Percentiles rank a stretch among this genome's conserved stretches.
Conservation (phyloP, 2,797 vertebrate species). For the Rhodeus uyekii region DNA sequence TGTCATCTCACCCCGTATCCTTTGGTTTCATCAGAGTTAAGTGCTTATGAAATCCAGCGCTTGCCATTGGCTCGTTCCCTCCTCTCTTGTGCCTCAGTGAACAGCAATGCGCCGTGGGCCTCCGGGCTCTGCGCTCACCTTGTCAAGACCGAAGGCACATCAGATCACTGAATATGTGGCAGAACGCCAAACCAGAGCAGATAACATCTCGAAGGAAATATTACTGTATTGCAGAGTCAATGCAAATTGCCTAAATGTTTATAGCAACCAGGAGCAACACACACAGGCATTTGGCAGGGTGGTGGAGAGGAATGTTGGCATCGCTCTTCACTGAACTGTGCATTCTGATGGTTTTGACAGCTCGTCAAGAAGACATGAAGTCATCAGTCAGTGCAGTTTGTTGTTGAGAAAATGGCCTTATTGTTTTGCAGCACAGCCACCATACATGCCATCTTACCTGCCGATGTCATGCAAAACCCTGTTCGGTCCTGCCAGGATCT, state of each 20-base stretch:
- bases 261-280: conserved; percentile 97
- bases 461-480: background rate
- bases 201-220: conserved; percentile 95
- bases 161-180: conserved; percentile 73
- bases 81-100: conserved; percentile 69
- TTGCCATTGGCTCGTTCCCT: conserved; percentile 68
- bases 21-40: conserved; percentile 78
- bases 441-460: background rate
- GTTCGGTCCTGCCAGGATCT: background rate
- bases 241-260: conserved; percentile 89
- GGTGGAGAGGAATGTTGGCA: conserved; percentile 64
- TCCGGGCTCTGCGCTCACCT: conserved; percentile 67
- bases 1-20: conserved; percentile 66
- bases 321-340: conserved; percentile 65
- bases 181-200: conserved; percentile 76
- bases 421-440: conserved; percentile 57
- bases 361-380: conserved; percentile 69
- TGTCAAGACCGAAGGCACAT: conserved; percentile 63
- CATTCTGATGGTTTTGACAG: conserved; percentile 77
- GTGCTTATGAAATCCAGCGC: conserved; percentile 77
- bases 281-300: conserved; percentile 67
- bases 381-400: conserved; percentile 63
- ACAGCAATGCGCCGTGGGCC: conserved; percentile 66
- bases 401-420: conserved; percentile 59
- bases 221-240: conserved; percentile 87